Evolutionary conservation across 2,113 vertebrate genomes (phyloP), one percentile per base, ranked within the genome.

Genomic region (Sapayoa aenigma): DNA sequence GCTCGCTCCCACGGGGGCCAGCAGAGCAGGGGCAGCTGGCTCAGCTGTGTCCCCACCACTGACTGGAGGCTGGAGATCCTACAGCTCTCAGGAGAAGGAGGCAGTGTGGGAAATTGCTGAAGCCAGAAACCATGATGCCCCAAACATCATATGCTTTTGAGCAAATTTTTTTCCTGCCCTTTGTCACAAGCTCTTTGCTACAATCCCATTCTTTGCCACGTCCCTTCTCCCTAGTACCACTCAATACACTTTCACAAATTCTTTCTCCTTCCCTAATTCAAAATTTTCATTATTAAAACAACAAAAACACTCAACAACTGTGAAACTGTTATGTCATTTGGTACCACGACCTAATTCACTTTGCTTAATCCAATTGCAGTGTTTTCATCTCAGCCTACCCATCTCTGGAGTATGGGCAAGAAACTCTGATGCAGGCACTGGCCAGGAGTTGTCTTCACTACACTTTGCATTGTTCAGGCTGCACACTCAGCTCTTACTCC

Each of bases 21-120:
- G 46, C 0, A 0, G 1, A 55, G 49, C n/a, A 4, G 0, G 15
- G 56, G 20, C 71, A 62, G 5, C 68, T 77, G 16, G n/a, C 65
- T 37, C 5, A 2, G 56, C 52, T 52, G 39, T 11, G 28, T 17
- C 14, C 44, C 35, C 30, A 44, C 14, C n/a, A 18, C 47, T 35
- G 60, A 33, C 62, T 39, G 62, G 18, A 68, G n/a, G 11, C 1
- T 67, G 28, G 17, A 62, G 31, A 67, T 16, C 11, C 42, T 24
- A 31, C 41, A 69, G 86, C 33, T 55, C 24, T 37, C 35, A 41
- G n/a, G 2, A 30, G 33, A 12, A 88, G n/a, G n/a, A 24, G 22
- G 17, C 41, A 49, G 22, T 6, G 1, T 12, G 25, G 31, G 8
- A 73, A 49, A 65, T 5, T 27, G 42, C n/a, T 46, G 37, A 82